Base-by-base conservation (phyloP, 2,113 vertebrate species). In the Pelecanoides urinatrix region DNA sequence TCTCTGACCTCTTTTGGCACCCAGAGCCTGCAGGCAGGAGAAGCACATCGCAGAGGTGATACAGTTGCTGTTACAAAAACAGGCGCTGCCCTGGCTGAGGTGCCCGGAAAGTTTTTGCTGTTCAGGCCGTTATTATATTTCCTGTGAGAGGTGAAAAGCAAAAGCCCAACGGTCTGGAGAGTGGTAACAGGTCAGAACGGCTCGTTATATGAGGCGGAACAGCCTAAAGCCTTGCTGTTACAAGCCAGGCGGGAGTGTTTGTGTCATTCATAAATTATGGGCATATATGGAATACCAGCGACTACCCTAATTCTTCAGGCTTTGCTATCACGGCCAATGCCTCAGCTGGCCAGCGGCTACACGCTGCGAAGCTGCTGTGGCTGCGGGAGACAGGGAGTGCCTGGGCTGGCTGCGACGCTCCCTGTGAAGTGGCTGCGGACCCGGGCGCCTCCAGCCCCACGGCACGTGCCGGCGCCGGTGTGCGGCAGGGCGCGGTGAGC, bases 391-490 rank as follows among this genome's bases (percentile, higher is more conserved):
- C 0, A 1, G n/a, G 40, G 4, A 29, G n/a, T 20, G 23, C 45
- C 62, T 45, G 83, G 16, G 34, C 16, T 53, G 72, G 47, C 36
- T 2, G 1, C 0, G 1, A 3, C 55, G 44, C 15, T 61, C 61
- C 13, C 55, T 40, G 55, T 2, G 8, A 47, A 56, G 81, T 1
- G 2, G 9, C 16, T 10, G 16, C 27, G 67, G 66, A 17, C 42
- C 49, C 0, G 0, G 36, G 29, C 8, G 2, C 9, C 56, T 14
- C n/a, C 23, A 5, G n/a, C 40, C n/a, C 49, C 4, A 1, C 1
- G 0, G 30, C 55, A 42, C 0, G 0, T 5, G 7, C 34, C 0
- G 0, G 30, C 1, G 6, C 11, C 1, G 3, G 16, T 49, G 50
- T 2, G 0, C 0, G 5, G 32, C 66, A 34, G 34, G 50, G 50